These are phyloP conservation scores for Montipora cactus DNA, from an alignment of 64 coral and sea anemone genomes.

Conservation along the genomic window DNA sequence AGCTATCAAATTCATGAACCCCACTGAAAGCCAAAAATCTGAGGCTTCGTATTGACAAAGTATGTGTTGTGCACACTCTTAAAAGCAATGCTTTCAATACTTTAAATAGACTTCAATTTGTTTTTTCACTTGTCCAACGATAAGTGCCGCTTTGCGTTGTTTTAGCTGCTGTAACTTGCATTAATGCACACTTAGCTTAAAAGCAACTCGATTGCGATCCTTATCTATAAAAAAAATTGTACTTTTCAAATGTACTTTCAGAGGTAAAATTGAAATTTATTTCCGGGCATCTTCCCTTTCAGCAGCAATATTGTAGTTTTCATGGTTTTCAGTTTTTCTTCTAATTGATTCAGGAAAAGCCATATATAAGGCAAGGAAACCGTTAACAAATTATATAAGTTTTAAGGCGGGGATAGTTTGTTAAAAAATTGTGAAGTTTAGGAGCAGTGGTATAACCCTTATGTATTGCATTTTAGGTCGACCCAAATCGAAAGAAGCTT, in stretches of 20 bases:
- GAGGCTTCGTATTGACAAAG: neutral
- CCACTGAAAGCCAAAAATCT: neutral
- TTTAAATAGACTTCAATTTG: constrained; percentile 42
- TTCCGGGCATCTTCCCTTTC: neutral
- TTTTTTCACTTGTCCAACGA: constrained; percentile 43
- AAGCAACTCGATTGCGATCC: constrained; percentile 29
- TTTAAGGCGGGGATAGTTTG: too few relatives aligned
- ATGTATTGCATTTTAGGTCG: too few relatives aligned
- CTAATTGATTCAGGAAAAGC: too few relatives aligned
- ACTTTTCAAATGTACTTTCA: constrained; percentile 41
- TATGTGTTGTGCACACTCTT: neutral
- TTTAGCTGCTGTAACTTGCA: constrained; percentile 38
- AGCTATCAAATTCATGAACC: neutral
- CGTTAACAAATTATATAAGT: too few relatives aligned
- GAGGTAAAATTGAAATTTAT: constrained; percentile 5
- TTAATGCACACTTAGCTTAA: constrained; percentile 52
- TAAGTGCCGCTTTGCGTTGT: constrained; percentile 50
- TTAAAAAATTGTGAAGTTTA: too few relatives aligned
- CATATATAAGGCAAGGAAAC: too few relatives aligned
- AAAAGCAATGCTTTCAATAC: constrained; percentile 38
- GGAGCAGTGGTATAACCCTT: too few relatives aligned
- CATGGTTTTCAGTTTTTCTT: neutral
- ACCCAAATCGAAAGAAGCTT: neutral
- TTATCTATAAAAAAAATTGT: constrained; percentile 29
- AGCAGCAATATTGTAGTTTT: neutral